These are phyloP conservation scores for Eupithecia inturbata DNA, from an alignment of 2,888 invertebrate genomes.

Conservation along the genomic window DNA sequence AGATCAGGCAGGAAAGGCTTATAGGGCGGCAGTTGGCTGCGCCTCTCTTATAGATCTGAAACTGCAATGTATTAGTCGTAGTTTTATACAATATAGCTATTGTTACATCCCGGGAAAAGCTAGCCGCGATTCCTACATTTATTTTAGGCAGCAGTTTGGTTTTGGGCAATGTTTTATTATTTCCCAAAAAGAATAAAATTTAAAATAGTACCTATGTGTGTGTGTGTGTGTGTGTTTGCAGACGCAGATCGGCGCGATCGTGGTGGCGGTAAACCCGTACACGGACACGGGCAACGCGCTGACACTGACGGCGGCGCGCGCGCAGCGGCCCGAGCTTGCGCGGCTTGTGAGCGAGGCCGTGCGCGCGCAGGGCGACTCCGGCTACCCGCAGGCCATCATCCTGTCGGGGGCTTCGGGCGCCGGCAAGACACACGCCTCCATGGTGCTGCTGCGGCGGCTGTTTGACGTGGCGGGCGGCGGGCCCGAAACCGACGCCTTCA, in stretches of 20 bases:
- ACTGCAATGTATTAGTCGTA: too few relatives aligned
- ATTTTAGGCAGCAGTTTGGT: too few relatives aligned
- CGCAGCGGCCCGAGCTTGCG: constrained; percentile 92
- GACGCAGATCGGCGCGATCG: constrained; percentile 96
- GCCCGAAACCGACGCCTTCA: constrained; percentile 97
- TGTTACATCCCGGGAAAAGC: too few relatives aligned
- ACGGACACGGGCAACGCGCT: constrained; percentile 94
- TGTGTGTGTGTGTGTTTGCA: constrained; percentile 70
- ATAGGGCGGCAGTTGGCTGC: too few relatives aligned
- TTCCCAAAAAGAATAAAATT: too few relatives aligned
- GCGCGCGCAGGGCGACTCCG: constrained; percentile 96
- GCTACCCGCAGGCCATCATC: constrained; percentile 97
- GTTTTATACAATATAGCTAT: too few relatives aligned
- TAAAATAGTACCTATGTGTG: too few relatives aligned
- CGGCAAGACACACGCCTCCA: constrained; percentile 96
- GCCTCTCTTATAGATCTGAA: too few relatives aligned
- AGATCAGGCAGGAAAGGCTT: too few relatives aligned
- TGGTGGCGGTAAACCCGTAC: constrained; percentile 95
- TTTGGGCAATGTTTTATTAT: too few relatives aligned
- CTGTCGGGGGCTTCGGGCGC: constrained; percentile 96
- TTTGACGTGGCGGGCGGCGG: constrained; percentile 98
- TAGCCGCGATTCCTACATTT: too few relatives aligned
- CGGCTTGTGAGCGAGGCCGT: constrained; percentile 96
- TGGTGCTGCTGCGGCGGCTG: constrained; percentile 94
- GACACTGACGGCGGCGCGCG: constrained; percentile 91